These are phyloP conservation scores for Spongilla lacustris DNA, from an alignment of 37 sponge, comb jelly and placozoan species.

Conservation along the genomic window DNA sequence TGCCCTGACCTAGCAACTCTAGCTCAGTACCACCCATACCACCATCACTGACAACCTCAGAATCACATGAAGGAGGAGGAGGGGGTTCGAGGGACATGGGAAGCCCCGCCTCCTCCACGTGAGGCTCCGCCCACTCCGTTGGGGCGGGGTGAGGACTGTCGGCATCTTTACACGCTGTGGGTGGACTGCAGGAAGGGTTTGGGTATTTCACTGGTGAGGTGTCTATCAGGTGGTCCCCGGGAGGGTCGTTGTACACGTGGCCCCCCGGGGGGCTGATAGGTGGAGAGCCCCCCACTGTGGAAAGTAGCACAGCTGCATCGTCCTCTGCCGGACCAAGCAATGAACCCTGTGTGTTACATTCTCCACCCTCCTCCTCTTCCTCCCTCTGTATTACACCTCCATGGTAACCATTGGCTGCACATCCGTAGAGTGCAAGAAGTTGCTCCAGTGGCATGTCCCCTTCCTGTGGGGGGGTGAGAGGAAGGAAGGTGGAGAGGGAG, in stretches of 20 bases:
- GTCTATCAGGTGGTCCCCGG: not conserved
- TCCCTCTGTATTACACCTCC: not conserved
- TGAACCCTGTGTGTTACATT: not conserved
- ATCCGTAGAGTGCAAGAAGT: slow-evolving; percentile 69
- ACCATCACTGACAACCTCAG: too few relatives aligned
- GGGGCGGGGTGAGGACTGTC: not conserved
- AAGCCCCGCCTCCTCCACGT: too few relatives aligned
- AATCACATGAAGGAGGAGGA: too few relatives aligned
- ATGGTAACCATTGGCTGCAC: not conserved
- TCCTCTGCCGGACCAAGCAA: not conserved
- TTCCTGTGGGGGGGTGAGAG: slow-evolving; percentile 26
- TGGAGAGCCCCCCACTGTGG: not conserved
- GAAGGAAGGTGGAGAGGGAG: not conserved
- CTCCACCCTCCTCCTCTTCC: not conserved
- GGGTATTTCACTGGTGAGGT: not conserved
- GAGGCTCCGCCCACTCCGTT: not conserved
- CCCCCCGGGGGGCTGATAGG: not conserved
- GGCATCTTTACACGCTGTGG: not conserved
- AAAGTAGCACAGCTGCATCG: not conserved
- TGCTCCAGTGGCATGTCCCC: slow-evolving; percentile 69
- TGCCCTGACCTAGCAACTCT: not conserved
- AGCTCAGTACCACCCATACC: not conserved
- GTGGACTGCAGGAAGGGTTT: not conserved
- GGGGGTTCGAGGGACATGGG: too few relatives aligned
- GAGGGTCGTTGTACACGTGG: not conserved